A percentile compares a stretch with the other conserved stretches of the same genome.
Evolutionary conservation across 2,888 invertebrate species (phyloP).

Genomic region (Ptychoptera contaminata): DNA sequence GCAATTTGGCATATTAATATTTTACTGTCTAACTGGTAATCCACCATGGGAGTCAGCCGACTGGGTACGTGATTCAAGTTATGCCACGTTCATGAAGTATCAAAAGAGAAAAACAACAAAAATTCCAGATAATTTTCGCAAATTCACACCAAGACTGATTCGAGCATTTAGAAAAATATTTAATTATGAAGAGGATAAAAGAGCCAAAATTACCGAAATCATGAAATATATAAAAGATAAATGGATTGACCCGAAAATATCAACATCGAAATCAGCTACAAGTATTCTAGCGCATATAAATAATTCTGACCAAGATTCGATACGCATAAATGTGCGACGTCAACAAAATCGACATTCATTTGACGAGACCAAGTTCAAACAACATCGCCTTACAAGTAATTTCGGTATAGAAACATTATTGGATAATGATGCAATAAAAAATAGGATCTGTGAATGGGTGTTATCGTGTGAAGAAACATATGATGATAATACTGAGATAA

Average conservation of each 20-base stretch:
- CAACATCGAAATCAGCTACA: constrained; percentile 35
- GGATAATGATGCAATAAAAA: constrained; percentile 35
- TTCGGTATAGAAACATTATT: constrained; percentile 44
- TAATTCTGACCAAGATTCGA: constrained; percentile 32
- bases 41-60: constrained; percentile 57
- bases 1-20: constrained; percentile 51
- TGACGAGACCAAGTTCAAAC: constrained; percentile 37
- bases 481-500: constrained; percentile 19
- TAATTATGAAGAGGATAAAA: constrained; percentile 48
- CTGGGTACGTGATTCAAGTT: constrained; percentile 53
- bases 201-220: constrained; percentile 42
- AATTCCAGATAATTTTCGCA: constrained; percentile 39
- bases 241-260: constrained; percentile 38
- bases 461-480: constrained; percentile 34
- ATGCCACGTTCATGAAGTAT: constrained; percentile 49
- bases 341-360: constrained; percentile 33
- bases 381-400: constrained; percentile 37
- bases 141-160: constrained; percentile 50
- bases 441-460: constrained; percentile 50
- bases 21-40: constrained; percentile 42
- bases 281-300: constrained; percentile 21
- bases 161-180: constrained; percentile 53
- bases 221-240: constrained; percentile 43
- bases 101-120: constrained; percentile 43
- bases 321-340: constrained; percentile 34